Conservation (phyloP, 2,888 invertebrate species). For the Eretmocerus hayati region DNA sequence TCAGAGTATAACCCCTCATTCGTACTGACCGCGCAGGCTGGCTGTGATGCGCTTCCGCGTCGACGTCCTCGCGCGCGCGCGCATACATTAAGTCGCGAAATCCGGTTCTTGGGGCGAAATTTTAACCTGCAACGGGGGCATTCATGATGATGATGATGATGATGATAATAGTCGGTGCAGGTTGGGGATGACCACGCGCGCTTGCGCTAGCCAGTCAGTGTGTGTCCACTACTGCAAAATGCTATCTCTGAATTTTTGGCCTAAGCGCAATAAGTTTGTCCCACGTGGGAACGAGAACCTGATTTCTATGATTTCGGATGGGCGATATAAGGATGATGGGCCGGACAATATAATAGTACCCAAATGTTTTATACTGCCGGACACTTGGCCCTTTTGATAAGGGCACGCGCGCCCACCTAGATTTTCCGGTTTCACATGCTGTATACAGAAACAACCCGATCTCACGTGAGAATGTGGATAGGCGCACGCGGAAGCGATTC, state of each 20-base stretch:
- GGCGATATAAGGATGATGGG: too few relatives aligned
- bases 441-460: background rate
- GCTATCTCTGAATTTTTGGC: background rate
- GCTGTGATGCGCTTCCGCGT: slow-evolving; percentile 11
- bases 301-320: too few relatives aligned
- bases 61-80: slow-evolving; percentile 1
- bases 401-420: background rate
- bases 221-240: too few relatives aligned
- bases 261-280: slow-evolving; percentile 25
- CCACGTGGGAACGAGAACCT: slow-evolving; percentile 46
- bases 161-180: slow-evolving; percentile 2
- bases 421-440: background rate
- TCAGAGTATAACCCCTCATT: background rate
- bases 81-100: slow-evolving; percentile 7
- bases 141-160: too few relatives aligned
- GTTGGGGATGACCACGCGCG: slow-evolving; percentile 2
- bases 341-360: too few relatives aligned
- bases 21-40: slow-evolving; percentile 12
- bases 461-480: background rate
- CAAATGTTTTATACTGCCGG: too few relatives aligned
- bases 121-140: slow-evolving; percentile 9
- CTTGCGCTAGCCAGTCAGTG: background rate
- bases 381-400: too few relatives aligned
- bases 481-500: too few relatives aligned
- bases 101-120: slow-evolving; percentile 26